Conservation (phyloP, 2,888 invertebrate genomes). For the Punctoribates punctum region DNA sequence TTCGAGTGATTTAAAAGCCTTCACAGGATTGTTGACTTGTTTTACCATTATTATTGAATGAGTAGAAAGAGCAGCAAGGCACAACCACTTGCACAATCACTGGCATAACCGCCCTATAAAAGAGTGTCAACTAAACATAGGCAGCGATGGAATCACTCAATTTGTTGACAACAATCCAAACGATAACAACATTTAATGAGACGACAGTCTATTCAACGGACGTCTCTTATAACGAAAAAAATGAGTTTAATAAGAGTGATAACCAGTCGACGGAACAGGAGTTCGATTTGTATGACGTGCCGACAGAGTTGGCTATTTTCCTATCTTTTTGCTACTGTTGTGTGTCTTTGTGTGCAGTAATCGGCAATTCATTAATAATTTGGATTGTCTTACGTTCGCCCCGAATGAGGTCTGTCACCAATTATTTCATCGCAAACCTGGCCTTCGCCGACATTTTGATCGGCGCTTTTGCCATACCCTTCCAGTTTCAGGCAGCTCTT, state of each 20-base stretch:
- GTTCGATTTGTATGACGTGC: slow-evolving; percentile 63
- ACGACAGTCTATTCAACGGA: not conserved
- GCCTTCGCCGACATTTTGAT: slow-evolving; percentile 81
- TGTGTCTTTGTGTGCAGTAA: slow-evolving; percentile 73
- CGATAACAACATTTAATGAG: not conserved
- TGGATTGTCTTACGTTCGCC: slow-evolving; percentile 74
- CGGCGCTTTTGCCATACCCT: slow-evolving; percentile 78
- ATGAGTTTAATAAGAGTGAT: not conserved
- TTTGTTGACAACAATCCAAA: not conserved
- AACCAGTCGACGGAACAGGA: not conserved
- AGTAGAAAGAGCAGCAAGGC: no score
- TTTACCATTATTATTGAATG: no score
- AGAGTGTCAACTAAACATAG: no score
- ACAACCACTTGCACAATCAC: no score
- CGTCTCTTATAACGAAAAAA: not conserved
- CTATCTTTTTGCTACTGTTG: slow-evolving; percentile 74
- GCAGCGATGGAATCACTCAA: not conserved
- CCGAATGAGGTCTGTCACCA: slow-evolving; percentile 75
- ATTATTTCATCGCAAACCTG: slow-evolving; percentile 79
- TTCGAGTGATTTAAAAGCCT: no score
- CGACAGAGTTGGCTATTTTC: slow-evolving; percentile 67
- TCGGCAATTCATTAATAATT: slow-evolving; percentile 77
- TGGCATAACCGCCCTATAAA: no score
- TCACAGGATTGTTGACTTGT: no score
- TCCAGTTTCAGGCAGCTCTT: slow-evolving; percentile 83